phyloP scores from a whole-genome alignment of 2,797 vertebrate species.

The Gobio occitaniae region DNA sequence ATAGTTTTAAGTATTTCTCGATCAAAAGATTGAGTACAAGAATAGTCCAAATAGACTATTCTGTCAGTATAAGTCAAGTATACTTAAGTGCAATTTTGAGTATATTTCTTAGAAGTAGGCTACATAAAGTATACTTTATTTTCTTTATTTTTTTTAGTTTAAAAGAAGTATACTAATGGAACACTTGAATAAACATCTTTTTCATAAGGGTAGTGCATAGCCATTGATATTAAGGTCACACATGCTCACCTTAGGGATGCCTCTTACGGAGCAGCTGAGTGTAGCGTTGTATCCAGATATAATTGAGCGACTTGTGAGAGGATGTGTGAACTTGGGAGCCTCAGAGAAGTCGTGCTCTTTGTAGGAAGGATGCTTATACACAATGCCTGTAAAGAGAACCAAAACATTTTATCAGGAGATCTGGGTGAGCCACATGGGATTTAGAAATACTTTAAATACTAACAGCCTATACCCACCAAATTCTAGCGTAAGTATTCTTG shows the following conservation, averaged over 20 bases:
- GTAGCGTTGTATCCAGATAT: constrained; percentile 92
- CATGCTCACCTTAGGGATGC: constrained; percentile 89
- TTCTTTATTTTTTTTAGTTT: no score
- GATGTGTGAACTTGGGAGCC: constrained; percentile 93
- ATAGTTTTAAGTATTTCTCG: no score
- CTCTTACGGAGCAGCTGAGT: constrained; percentile 92
- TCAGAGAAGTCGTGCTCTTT: constrained; percentile 91
- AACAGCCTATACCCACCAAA: neutral
- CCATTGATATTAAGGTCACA: neutral
- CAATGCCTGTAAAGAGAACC: constrained; percentile 76
- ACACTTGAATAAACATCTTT: no score
- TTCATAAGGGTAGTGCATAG: neutral
- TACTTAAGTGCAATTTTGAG: no score
- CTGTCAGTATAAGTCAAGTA: no score
- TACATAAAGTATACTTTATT: no score
- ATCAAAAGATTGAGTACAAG: no score
- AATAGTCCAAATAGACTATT: no score
- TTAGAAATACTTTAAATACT: constrained; percentile 3
- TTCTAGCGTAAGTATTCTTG: neutral
- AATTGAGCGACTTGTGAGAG: constrained; percentile 88
- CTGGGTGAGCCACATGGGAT: neutral
- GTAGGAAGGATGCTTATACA: constrained; percentile 87
- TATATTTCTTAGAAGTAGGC: no score
- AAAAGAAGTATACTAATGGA: no score
- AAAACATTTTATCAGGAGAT: neutral